A percentile compares a stretch with the other conserved stretches of the same genome.
phyloP scores from a whole-genome alignment of 35 echinoderm and acorn worm genomes.

The Heliocidaris erythrogramma region DNA sequence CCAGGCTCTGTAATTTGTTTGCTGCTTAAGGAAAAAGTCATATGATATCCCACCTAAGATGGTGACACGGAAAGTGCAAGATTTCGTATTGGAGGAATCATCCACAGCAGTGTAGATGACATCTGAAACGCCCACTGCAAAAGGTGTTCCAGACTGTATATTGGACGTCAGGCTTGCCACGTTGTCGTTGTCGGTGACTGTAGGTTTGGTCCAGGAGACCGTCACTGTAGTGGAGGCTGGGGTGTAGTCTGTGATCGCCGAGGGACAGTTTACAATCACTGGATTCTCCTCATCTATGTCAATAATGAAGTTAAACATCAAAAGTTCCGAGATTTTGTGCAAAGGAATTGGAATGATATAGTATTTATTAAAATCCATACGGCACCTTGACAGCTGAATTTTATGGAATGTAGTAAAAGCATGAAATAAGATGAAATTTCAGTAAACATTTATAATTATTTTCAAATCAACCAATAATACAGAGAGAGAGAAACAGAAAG shows the following conservation, averaged over 20 bases:
- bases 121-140: neutral
- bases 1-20: too few species aligned
- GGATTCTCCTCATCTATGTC: constrained; percentile 46
- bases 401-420: neutral
- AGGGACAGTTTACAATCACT: constrained; percentile 25
- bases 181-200: constrained; percentile 38
- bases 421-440: too few species aligned
- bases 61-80: constrained; percentile 28
- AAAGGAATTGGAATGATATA: neutral
- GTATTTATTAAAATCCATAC: neutral
- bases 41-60: constrained; percentile 36
- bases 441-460: too few species aligned
- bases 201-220: constrained; percentile 43
- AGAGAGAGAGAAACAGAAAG: too few species aligned
- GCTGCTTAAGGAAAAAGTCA: neutral
- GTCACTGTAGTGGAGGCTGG: neutral
- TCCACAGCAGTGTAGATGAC: constrained; percentile 44
- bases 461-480: too few species aligned
- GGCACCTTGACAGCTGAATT: too few species aligned
- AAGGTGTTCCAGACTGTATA: neutral
- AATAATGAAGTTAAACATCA: neutral
- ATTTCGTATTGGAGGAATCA: neutral
- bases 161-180: constrained; percentile 30
- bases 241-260: neutral
- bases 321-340: neutral